Percentiles rank a stretch among this genome's conserved stretches.
Conservation (phyloP, 2,888 invertebrate genomes). For the Timandra comae region DNA sequence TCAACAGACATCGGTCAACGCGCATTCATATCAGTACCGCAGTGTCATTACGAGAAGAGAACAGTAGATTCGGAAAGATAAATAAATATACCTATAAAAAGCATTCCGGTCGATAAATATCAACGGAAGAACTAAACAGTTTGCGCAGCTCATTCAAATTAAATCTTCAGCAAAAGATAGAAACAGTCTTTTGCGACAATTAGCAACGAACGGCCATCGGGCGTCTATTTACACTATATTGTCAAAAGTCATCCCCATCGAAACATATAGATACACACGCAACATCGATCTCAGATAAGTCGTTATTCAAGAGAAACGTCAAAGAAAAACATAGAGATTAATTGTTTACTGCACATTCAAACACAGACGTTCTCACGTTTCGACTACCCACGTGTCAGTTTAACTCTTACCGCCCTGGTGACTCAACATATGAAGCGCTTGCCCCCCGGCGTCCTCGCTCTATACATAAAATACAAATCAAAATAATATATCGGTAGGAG, state of each 20-base stretch:
- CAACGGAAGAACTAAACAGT: slow-evolving; percentile 75
- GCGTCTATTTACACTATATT: slow-evolving; percentile 74
- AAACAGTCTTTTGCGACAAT: slow-evolving; percentile 75
- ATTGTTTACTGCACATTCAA: slow-evolving; percentile 72
- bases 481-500: slow-evolving; percentile 74
- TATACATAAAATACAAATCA: slow-evolving; percentile 81
- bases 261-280: slow-evolving; percentile 77
- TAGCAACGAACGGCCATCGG: slow-evolving; percentile 77
- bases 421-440: slow-evolving; percentile 92
- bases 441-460: slow-evolving; percentile 95
- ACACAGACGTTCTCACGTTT: slow-evolving; percentile 76
- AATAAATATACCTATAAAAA: slow-evolving; percentile 75
- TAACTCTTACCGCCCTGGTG: slow-evolving; percentile 95
- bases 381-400: slow-evolving; percentile 72
- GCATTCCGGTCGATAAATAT: slow-evolving; percentile 67
- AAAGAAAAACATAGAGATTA: slow-evolving; percentile 75
- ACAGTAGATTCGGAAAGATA: slow-evolving; percentile 71
- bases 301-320: slow-evolving; percentile 75
- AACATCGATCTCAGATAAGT: slow-evolving; percentile 75
- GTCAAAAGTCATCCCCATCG: slow-evolving; percentile 72
- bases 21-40: slow-evolving; percentile 72
- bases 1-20: slow-evolving; percentile 69
- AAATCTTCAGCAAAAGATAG: slow-evolving; percentile 76
- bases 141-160: slow-evolving; percentile 77
- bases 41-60: slow-evolving; percentile 66